Evolutionary conservation across 2,113 vertebrate genomes (phyloP), one percentile per base, ranked within the genome.

Genomic region (Excalfactoria chinensis): DNA sequence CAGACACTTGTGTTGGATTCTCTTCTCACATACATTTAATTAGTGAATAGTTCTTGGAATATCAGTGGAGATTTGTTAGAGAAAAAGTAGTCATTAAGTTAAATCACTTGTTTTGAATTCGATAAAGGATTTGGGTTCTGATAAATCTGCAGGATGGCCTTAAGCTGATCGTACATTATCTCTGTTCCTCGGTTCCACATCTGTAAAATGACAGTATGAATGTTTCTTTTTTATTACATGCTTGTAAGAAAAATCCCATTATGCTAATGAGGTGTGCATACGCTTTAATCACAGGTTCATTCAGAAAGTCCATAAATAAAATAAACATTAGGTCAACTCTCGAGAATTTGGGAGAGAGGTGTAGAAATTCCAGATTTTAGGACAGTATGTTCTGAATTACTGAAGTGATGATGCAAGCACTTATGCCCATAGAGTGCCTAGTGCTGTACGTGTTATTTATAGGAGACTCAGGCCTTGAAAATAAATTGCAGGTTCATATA

Each of bases 261-360:
- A 96, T 96, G 95, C 86, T 94, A 94, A 93, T 91, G 66, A 93
- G 56, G 62, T 88, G 23, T 90, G 88, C 83, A 23, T 85, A 44
- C 40, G 70, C 80, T 92, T 84, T 95, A 93, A 93, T 96, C 92
- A 93, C 81, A 94, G 77, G 86, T 91, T 86, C 90, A 94, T 90
- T 93, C 90, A 86, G 77, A 90, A 92, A 76, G 70, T 63, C 78
- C 84, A 72, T 53, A 75, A 84, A 88, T 89, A 79, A 86, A 91
- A 95, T 53, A 95, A 87, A 87, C 77, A 86, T 30, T 80, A 92
- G 77, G 78, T 84, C 80, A 88, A 32, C 2, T 13, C 66, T 8
- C 40, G 73, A 75, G 76, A 86, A 81, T 81, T 72, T n/a, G 43
- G 26, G 70, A 84, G 66, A 74, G 80, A 88, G 35, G 79, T 91